phyloP scores from a whole-genome alignment of 2,888 invertebrate genomes.

The Silvanus unidentatus region DNA sequence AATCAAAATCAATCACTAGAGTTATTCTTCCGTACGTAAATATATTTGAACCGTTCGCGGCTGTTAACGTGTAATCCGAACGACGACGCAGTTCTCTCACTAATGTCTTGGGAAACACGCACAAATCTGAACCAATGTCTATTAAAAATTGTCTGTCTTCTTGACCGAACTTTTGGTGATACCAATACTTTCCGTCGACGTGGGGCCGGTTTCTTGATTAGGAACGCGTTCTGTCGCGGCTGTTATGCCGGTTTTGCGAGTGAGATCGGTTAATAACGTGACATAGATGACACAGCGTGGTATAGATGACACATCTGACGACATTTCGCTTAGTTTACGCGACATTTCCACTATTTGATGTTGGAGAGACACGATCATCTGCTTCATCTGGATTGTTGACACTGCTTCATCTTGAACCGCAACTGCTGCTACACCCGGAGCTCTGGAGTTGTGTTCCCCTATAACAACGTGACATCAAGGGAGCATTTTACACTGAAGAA shows the following conservation, averaged over 20 bases:
- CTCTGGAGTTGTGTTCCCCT: too few species aligned
- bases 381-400: too few species aligned
- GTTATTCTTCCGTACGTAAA: constrained; percentile 5
- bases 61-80: neutral
- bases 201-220: neutral
- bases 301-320: too few species aligned
- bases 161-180: neutral
- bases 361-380: too few species aligned
- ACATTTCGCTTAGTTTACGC: too few species aligned
- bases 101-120: constrained; percentile 1
- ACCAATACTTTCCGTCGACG: neutral
- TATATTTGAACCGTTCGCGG: constrained; percentile 8
- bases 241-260: neutral
- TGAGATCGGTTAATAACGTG: neutral
- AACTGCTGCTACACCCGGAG: too few species aligned
- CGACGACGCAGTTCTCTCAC: neutral
- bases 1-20: constrained; percentile 1
- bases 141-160: neutral
- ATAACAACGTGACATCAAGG: too few species aligned
- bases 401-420: too few species aligned
- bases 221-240: neutral
- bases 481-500: too few species aligned
- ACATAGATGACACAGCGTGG: too few species aligned
- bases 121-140: constrained; percentile 4
- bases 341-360: too few species aligned